Evolutionary conservation across 2,797 vertebrate species (phyloP).

Genomic region (Chromobotia macracanthus): DNA sequence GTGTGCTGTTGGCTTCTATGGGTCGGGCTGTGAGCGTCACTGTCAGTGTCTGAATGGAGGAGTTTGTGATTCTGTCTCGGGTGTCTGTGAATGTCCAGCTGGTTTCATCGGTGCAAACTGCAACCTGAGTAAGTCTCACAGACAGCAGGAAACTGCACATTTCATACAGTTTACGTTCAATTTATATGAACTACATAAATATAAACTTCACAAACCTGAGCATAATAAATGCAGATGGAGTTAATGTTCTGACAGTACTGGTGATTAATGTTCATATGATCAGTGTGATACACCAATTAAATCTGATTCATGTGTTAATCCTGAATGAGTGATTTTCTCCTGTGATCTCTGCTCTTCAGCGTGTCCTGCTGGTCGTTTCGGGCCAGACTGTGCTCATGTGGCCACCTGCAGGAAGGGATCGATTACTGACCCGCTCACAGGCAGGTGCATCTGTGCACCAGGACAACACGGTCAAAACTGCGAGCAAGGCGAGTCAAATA

Average conservation of each 20-base stretch:
- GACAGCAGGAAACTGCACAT: too few relatives aligned
- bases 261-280: too few relatives aligned
- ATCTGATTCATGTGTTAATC: too few relatives aligned
- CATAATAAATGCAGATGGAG: too few relatives aligned
- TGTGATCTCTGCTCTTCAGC: conserved; percentile 71
- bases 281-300: too few relatives aligned
- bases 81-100: conserved; percentile 80
- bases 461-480: conserved; percentile 80
- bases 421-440: conserved; percentile 77
- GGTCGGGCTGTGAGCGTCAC: conserved; percentile 73
- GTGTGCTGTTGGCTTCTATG: conserved; percentile 79
- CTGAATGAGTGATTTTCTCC: not conserved
- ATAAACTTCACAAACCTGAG: too few relatives aligned
- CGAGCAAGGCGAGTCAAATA: conserved; percentile 70
- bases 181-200: too few relatives aligned
- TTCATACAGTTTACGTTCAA: too few relatives aligned
- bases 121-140: conserved; percentile 77
- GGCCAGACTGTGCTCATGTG: conserved; percentile 75
- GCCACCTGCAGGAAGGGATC: conserved; percentile 76
- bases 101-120: conserved; percentile 88
- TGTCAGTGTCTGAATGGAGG: conserved; percentile 83
- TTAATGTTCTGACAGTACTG: too few relatives aligned
- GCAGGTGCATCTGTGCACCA: conserved; percentile 78
- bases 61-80: conserved; percentile 73
- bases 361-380: conserved; percentile 81